phyloP scores from a whole-genome alignment of 2,113 vertebrate genomes.

The Eurystomus gularis region DNA sequence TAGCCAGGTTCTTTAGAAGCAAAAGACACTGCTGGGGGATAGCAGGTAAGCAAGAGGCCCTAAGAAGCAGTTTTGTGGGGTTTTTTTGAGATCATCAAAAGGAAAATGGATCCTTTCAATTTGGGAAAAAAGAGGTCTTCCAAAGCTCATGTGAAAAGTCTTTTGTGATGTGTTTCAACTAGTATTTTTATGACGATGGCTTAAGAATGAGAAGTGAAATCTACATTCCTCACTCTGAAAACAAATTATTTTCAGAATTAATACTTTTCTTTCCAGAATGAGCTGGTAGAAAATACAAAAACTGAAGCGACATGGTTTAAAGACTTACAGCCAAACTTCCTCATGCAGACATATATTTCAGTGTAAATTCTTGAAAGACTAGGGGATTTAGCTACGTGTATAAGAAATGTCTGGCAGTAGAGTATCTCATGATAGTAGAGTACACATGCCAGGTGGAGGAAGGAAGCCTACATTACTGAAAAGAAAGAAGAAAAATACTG shows the following conservation, averaged over 20 bases:
- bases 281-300: not conserved
- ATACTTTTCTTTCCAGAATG: not conserved
- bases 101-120: not conserved
- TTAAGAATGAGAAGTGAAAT: not conserved
- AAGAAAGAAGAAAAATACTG: not conserved
- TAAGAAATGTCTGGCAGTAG: not conserved
- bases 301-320: not conserved
- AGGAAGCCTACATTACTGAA: not conserved
- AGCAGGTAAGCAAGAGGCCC: not conserved
- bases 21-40: not conserved
- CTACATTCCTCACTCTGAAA: not conserved
- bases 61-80: not conserved
- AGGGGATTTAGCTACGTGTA: not conserved
- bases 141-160: not conserved
- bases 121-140: not conserved
- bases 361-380: not conserved
- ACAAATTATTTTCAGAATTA: not conserved
- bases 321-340: not conserved
- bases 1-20: not conserved
- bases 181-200: not conserved
- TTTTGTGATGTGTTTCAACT: not conserved
- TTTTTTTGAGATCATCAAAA: not conserved
- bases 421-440: not conserved
- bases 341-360: not conserved
- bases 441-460: not conserved